phyloP scores from a whole-genome alignment of 2,797 vertebrate genomes.

The Hyperoplus immaculatus region DNA sequence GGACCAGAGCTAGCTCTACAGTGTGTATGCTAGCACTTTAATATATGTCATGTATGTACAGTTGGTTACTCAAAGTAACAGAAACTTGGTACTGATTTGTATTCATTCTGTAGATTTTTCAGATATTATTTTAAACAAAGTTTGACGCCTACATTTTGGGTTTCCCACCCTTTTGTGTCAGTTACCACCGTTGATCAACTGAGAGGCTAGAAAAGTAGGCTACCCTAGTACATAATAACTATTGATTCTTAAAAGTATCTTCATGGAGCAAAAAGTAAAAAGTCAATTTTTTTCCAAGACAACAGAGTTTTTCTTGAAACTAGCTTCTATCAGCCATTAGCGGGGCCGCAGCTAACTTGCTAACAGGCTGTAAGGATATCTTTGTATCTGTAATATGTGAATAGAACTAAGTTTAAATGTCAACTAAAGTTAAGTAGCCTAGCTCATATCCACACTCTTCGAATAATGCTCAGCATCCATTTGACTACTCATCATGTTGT shows the following conservation, averaged over 20 bases:
- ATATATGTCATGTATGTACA: not conserved
- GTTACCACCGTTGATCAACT: not conserved
- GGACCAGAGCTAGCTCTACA: not conserved
- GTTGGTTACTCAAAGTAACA: not conserved
- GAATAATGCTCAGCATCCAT: not conserved
- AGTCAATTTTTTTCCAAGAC: not conserved
- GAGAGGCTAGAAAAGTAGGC: not conserved
- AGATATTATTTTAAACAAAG: not conserved
- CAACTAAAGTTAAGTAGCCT: too few species aligned
- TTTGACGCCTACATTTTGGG: not conserved
- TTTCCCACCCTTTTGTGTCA: slow-evolving; percentile 13
- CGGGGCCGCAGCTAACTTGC: not conserved
- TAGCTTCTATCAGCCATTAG: not conserved
- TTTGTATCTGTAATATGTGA: not conserved
- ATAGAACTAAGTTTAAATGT: not conserved
- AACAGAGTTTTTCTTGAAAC: too few species aligned
- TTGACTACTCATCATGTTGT: not conserved
- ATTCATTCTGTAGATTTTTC: not conserved
- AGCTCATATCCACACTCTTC: not conserved
- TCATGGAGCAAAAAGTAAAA: not conserved
- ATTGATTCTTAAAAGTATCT: not conserved
- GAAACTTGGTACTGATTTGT: not conserved
- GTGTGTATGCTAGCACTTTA: slow-evolving; percentile 1
- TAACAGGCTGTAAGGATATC: not conserved
- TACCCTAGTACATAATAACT: not conserved